Evolutionary conservation across 2,113 vertebrate species (phyloP).

Genomic region (Opisthocomus hoazin): DNA sequence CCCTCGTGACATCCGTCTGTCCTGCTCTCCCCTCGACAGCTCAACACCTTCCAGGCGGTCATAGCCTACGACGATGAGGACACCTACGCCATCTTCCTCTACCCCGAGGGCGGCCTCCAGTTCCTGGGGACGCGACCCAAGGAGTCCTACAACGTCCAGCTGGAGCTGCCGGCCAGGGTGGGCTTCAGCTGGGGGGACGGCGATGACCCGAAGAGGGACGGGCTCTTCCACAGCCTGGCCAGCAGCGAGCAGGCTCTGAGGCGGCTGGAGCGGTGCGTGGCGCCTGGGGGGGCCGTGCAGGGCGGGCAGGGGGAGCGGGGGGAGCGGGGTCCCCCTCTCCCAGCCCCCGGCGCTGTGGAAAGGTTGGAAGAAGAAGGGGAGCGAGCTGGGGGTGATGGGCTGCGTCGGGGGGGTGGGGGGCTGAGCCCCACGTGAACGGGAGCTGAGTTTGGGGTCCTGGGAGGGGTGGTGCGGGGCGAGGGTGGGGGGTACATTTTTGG

Average conservation of each 20-base stretch:
- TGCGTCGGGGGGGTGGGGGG: accelerated
- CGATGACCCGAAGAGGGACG: slow-evolving; percentile 73
- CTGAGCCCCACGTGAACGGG: accelerated
- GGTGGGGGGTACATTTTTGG: accelerated
- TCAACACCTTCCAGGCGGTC: slow-evolving; percentile 94
- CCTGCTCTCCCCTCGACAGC: slow-evolving; percentile 52
- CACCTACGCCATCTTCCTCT: slow-evolving; percentile 88
- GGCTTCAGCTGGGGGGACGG: slow-evolving; percentile 91
- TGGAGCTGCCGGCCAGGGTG: slow-evolving; percentile 88
- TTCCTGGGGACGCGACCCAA: slow-evolving; percentile 90
- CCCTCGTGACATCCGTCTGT: background rate
- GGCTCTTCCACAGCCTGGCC: slow-evolving; percentile 83
- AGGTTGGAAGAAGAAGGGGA: background rate
- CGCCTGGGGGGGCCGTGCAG: accelerated
- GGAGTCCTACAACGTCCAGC: slow-evolving; percentile 88
- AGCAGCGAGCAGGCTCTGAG: slow-evolving; percentile 81
- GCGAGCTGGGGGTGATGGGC: background rate
- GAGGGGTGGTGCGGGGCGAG: background rate
- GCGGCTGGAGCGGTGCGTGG: slow-evolving; percentile 85
- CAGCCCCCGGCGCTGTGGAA: accelerated
- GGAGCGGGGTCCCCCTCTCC: background rate
- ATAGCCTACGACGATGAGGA: slow-evolving; percentile 82
- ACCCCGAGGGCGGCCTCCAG: slow-evolving; percentile 84
- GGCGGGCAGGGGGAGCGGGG: background rate
- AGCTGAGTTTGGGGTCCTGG: background rate